Conservation (phyloP, 2,113 vertebrate species). For the Tetrao urogallus region DNA sequence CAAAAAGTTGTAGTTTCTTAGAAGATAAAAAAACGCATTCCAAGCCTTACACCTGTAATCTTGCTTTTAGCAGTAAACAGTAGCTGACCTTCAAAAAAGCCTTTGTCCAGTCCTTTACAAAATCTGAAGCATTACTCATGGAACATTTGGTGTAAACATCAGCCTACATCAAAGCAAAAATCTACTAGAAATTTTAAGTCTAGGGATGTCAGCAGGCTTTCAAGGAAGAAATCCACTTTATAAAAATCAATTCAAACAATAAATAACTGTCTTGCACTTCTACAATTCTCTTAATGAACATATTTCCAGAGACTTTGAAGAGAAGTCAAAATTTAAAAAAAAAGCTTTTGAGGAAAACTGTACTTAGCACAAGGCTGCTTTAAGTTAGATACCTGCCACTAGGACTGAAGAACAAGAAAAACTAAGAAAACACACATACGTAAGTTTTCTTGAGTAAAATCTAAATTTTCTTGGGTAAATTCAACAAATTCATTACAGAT, state of each 20-base stretch:
- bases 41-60: background rate
- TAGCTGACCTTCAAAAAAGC: slow-evolving; percentile 27
- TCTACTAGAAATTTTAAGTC: background rate
- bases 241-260: slow-evolving; percentile 35
- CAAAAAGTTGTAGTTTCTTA: background rate
- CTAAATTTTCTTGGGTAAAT: background rate
- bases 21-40: slow-evolving; percentile 13
- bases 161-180: slow-evolving; percentile 23
- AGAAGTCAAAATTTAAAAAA: background rate
- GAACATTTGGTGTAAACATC: background rate
- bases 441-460: background rate
- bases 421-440: background rate
- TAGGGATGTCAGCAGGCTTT: background rate
- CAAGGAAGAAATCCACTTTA: background rate
- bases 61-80: slow-evolving; percentile 5
- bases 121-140: background rate
- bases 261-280: background rate
- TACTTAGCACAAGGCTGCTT: background rate
- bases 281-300: background rate
- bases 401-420: background rate
- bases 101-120: slow-evolving; percentile 21
- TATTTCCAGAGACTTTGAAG: background rate
- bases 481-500: background rate
- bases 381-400: background rate
- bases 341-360: background rate